These are phyloP conservation scores for Urocynchramus pylzowi DNA, from an alignment of 2,113 vertebrate genomes.

Conservation along the genomic window DNA sequence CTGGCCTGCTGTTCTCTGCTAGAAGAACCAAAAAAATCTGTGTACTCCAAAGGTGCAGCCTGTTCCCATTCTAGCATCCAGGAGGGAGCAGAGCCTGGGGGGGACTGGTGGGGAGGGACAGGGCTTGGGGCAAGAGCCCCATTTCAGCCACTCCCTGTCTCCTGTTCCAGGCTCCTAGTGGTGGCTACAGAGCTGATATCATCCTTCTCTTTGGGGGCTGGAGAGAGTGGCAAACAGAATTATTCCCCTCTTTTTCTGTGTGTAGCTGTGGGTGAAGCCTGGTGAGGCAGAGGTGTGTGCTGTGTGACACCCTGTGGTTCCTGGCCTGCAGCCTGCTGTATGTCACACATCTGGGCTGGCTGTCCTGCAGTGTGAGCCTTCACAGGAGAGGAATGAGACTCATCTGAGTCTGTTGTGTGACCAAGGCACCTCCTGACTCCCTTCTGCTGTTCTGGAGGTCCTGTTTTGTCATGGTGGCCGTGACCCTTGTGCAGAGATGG, in stretches of 20 bases:
- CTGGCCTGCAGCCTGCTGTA: background rate
- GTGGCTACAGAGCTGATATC: background rate
- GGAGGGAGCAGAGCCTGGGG: background rate
- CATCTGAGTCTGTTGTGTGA: background rate
- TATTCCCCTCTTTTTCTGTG: background rate
- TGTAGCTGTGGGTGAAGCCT: background rate
- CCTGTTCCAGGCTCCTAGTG: background rate
- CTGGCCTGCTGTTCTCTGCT: conserved; percentile 12
- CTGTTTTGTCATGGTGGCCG: fast-evolving
- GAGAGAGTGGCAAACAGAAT: background rate
- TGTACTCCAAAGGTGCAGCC: background rate
- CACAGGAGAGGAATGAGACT: background rate
- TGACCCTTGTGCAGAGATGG: background rate
- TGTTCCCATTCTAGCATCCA: background rate
- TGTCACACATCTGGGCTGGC: background rate
- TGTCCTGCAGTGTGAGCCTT: background rate
- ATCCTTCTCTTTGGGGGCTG: background rate
- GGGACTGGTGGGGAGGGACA: background rate
- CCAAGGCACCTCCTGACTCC: background rate
- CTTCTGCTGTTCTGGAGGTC: background rate
- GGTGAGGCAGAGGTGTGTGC: background rate
- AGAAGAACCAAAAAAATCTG: background rate
- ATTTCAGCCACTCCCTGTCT: fast-evolving
- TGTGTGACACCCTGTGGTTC: fast-evolving
- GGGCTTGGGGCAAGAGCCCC: background rate